Base-by-base conservation (phyloP, 2,113 vertebrate species). In the Morone saxatilis region DNA sequence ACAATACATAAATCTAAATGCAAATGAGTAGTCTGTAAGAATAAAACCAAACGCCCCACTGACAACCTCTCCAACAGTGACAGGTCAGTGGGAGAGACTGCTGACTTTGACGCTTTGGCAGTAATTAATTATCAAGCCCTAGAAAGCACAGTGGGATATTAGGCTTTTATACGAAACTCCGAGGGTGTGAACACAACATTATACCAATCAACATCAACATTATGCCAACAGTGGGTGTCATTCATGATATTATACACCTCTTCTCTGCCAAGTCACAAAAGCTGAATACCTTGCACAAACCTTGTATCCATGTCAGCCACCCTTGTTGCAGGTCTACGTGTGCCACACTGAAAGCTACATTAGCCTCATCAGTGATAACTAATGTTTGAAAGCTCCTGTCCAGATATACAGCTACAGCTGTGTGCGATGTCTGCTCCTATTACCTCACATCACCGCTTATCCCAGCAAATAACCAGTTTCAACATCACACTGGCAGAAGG, bases 71-170 rank as follows among this genome's bases (percentile, higher is more conserved):
- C 78, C 75, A 14, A 48, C 77, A 53, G 61, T 0, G 63, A 78
- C 69, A 19, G 77, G 88, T 75, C 80, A 76, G 80, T 48, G 56
- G 56, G 63, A 41, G 85, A 72, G 56, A 80, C 81, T 20, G 83
- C 69, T 25, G 76, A 83, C 86, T 86, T 54, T 67, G 62, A 89
- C 84, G 72, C 76, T 71, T 72, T 82, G 78, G 31, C 67, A 69
- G 84, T 78, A 83, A 86, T 91, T 89, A 86, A 91, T 89, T 79
- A 85, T 66, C 36, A 25, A 66, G 78, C 83, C 80, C 57, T 79
- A 67, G 80, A 87, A 73, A 83, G 71, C 79, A 59, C 92, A 78
- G 89, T 50, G 67, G 84, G 80, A 43, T 41, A 10, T 54, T 36
- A 54, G 61, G 62, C 66, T 63, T 76, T 63, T 38, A 65, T 78